Evolutionary conservation across 2,113 vertebrate species (phyloP), one percentile per base, ranked within the genome.

Genomic region (Danio rerio): DNA sequence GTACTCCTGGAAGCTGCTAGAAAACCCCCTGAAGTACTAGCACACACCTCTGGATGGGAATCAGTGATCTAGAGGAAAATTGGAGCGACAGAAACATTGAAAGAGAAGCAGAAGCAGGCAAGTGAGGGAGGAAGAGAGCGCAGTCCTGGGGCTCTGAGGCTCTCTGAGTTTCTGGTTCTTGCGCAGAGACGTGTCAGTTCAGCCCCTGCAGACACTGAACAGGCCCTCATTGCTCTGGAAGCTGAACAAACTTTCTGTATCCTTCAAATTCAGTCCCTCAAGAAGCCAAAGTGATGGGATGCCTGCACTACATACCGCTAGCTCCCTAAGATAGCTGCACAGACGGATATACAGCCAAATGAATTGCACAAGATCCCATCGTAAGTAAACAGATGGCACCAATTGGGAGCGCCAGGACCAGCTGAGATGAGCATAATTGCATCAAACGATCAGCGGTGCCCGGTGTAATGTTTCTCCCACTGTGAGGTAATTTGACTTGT

Each of bases 381-480:
- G 31, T 13, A 49, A 20, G 69, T 21, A 40, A 73, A 47, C 56
- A 47, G 53, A 74, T 72, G 78, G 63, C 15, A 56, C 53, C 59
- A 43, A 53, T 20, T 5, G 62, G 50, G 62, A 66, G 45, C 2
- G 61, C 16, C 16, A 43, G 76, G 42, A 78, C 61, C 61, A 66
- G 61, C 59, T 65, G 76, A 78, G 76, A 21, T 78, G 76, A 65
- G 62, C 77, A n/a, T 55, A 45, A 82, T 40, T 58, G 61, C 71
- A 82, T 76, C 72, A 56, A 76, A 31, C 42, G 11, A 10, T 70
- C 59, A 69, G 65, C 65, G 7, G 78, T 50, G 79, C 49, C 50
- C 18, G 31, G 66, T 66, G 11, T 62, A 78, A 55, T 58, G 40
- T 78, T 85, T 58, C 68, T 76, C 83, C 83, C n/a, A 62, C 74